Evolutionary conservation across 2,888 invertebrate genomes (phyloP).

Genomic region (Plusia festucae): DNA sequence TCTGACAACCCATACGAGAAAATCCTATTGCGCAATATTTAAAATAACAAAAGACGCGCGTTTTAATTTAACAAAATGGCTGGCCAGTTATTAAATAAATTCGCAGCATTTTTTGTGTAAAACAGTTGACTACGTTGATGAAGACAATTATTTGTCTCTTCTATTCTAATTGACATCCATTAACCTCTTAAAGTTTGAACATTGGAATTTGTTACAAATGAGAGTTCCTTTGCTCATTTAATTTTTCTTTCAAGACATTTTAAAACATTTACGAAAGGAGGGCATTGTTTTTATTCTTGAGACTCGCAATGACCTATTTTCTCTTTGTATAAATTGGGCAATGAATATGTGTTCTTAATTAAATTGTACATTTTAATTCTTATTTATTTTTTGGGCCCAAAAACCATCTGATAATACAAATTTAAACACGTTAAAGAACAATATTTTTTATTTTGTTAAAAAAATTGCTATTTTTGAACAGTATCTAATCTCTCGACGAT

Average conservation of each 20-base stretch:
- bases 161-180: constrained; percentile 53
- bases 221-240: constrained; percentile 22
- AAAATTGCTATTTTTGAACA: too few species aligned
- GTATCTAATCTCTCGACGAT: too few species aligned
- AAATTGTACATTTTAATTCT: background rate
- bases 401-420: too few species aligned
- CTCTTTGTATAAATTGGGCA: background rate
- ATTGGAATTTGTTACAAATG: constrained; percentile 50
- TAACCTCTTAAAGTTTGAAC: constrained; percentile 53
- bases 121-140: constrained; percentile 39
- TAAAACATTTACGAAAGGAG: background rate
- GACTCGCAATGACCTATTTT: constrained; percentile 6
- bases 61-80: background rate
- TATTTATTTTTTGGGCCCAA: background rate
- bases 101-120: constrained; percentile 22
- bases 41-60: background rate
- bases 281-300: constrained; percentile 1
- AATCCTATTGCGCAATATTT: too few species aligned
- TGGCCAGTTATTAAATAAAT: constrained; percentile 1
- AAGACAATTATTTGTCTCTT: constrained; percentile 51
- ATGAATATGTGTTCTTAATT: background rate
- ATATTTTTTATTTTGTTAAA: too few species aligned
- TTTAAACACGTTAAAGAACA: too few species aligned
- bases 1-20: too few species aligned
- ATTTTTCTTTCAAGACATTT: constrained; percentile 26